phyloP scores from a whole-genome alignment of 2,113 vertebrate species.

The Ophiodon elongatus region DNA sequence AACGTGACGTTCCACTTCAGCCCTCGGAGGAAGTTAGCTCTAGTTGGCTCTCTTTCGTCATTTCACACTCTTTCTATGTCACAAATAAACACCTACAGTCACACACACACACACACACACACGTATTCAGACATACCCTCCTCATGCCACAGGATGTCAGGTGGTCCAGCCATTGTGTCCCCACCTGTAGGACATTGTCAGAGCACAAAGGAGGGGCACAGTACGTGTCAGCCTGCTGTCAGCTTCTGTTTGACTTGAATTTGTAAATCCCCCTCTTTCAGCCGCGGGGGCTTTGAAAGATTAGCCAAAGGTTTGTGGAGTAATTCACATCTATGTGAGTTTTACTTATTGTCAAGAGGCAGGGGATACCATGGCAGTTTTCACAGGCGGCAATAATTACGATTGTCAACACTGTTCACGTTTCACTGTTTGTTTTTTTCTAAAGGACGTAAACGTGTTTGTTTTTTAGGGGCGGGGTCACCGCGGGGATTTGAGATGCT shows the following conservation, averaged over 20 bases:
- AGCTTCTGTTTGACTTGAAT: constrained; percentile 64
- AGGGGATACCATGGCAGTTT: neutral
- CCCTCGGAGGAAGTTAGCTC: neutral
- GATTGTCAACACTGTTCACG: constrained; percentile 33
- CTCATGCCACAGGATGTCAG: constrained; percentile 63
- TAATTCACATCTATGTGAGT: constrained; percentile 47
- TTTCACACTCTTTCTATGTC: neutral
- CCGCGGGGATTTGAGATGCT: constrained; percentile 29
- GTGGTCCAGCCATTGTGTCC: constrained; percentile 57
- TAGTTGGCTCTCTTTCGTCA: neutral
- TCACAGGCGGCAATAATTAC: constrained; percentile 38
- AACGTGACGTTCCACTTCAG: no score
- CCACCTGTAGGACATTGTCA: constrained; percentile 71
- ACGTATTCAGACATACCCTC: neutral
- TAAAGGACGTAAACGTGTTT: constrained; percentile 5
- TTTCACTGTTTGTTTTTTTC: constrained; percentile 40
- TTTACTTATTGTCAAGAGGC: constrained; percentile 35
- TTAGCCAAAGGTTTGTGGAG: constrained; percentile 37
- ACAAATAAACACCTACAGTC: constrained; percentile 2
- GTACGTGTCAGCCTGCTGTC: constrained; percentile 53
- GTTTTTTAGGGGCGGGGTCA: neutral
- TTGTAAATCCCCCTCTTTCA: constrained; percentile 58
- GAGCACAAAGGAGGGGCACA: constrained; percentile 55
- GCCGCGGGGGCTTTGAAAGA: constrained; percentile 56
- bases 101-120: constrained; percentile 2